These are phyloP conservation scores for Crypturellus tataupa DNA, from an alignment of 2,797 vertebrate genomes.

Conservation along the genomic window DNA sequence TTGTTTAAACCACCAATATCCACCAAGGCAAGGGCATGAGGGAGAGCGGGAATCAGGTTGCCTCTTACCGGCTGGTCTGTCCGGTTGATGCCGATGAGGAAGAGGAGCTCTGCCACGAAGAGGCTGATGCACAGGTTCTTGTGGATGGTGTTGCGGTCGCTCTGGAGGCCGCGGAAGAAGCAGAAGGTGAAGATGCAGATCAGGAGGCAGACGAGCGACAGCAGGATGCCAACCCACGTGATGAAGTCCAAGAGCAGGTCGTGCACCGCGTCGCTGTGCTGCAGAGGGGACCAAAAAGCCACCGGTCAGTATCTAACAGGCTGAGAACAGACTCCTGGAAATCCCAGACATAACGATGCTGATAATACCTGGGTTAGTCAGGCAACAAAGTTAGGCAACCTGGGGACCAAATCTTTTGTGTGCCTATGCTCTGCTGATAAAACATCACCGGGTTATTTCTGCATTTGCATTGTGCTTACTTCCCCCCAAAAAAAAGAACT, in stretches of 20 bases:
- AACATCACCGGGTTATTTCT: background rate
- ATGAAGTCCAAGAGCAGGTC: constrained; percentile 96
- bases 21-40: background rate
- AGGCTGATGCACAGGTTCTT: constrained; percentile 98
- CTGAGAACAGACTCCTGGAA: background rate
- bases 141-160: constrained; percentile 98
- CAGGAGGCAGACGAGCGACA: constrained; percentile 96
- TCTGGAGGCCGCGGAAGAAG: constrained; percentile 98
- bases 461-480: background rate
- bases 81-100: constrained; percentile 96
- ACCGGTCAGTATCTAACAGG: accelerated
- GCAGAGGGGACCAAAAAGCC: constrained; percentile 52
- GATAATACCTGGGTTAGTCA: background rate
- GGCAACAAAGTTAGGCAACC: background rate
- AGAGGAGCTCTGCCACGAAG: constrained; percentile 96
- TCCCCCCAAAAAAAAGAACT: background rate
- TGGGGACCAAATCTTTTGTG: background rate
- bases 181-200: constrained; percentile 99
- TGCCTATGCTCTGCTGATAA: background rate
- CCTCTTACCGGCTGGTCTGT: constrained; percentile 94
- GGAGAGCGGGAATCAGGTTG: background rate
- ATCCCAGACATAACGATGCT: background rate
- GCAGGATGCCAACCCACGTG: constrained; percentile 97
- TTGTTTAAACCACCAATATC: accelerated
- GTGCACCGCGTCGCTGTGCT: constrained; percentile 92